phyloP scores from a whole-genome alignment of 2,113 vertebrate species.

The Budorcas taxicolor region DNA sequence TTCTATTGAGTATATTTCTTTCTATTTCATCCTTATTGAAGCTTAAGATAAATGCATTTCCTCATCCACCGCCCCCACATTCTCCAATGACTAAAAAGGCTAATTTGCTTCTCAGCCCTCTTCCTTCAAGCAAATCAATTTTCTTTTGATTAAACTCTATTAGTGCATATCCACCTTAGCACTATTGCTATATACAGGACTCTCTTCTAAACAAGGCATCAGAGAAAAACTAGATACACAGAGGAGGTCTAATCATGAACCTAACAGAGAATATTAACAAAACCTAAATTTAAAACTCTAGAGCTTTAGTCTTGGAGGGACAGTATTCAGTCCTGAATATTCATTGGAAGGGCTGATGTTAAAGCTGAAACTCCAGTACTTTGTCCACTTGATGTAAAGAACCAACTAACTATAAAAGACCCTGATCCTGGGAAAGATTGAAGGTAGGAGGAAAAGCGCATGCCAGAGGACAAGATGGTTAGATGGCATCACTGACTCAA shows the following conservation, averaged over 20 bases:
- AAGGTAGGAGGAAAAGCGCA: background rate
- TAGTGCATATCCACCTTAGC: background rate
- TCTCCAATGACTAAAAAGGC: background rate
- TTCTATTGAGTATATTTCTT: background rate
- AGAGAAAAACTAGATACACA: background rate
- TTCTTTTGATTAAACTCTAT: constrained; percentile 41
- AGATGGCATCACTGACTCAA: background rate
- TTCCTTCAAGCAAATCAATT: constrained; percentile 47
- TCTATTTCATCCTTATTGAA: background rate
- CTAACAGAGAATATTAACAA: background rate
- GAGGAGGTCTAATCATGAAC: background rate
- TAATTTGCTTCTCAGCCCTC: constrained; percentile 24
- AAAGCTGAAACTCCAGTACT: background rate
- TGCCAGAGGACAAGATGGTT: background rate
- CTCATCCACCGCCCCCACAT: background rate
- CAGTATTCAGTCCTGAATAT: background rate
- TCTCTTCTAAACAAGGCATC: background rate
- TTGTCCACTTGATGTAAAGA: background rate
- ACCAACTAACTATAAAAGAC: background rate
- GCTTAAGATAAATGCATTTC: background rate
- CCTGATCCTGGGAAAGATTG: background rate
- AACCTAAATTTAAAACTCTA: background rate
- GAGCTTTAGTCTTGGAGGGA: background rate
- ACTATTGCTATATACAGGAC: background rate
- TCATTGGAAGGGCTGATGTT: background rate